Evolutionary conservation across 2,797 vertebrate genomes (phyloP).

Genomic region (Gambusia yucatana): DNA sequence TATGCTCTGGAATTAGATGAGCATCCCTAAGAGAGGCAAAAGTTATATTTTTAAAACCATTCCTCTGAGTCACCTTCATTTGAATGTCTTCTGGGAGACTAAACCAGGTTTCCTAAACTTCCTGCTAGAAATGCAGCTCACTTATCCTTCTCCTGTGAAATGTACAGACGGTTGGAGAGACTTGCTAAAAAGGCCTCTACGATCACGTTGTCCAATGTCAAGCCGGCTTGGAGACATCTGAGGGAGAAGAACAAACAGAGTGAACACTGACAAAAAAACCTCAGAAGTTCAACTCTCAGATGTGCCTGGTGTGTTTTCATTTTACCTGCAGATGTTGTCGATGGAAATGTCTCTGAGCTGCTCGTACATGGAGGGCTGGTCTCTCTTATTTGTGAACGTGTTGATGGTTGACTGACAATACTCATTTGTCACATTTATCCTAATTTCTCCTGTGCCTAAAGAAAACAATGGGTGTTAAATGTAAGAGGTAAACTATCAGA

Average conservation of each 20-base stretch:
- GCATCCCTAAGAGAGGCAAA: constrained; percentile 84
- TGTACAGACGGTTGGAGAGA: constrained; percentile 96
- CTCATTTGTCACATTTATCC: constrained; percentile 94
- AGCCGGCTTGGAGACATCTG: constrained; percentile 93
- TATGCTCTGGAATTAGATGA: constrained; percentile 96
- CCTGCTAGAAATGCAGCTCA: constrained; percentile 63
- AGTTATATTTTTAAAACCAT: constrained; percentile 35
- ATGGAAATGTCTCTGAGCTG: constrained; percentile 97
- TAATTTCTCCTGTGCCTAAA: constrained; percentile 89
- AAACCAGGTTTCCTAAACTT: constrained; percentile 5
- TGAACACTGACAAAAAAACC: background rate
- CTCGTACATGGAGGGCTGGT: constrained; percentile 95
- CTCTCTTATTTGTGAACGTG: constrained; percentile 86
- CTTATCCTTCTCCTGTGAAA: constrained; percentile 98
- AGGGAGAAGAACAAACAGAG: constrained; percentile 12
- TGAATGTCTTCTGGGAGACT: background rate
- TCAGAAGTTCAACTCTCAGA: background rate
- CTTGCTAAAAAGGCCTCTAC: constrained; percentile 97
- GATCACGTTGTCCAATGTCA: constrained; percentile 92
- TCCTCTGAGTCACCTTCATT: constrained; percentile 7
- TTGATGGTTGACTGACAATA: constrained; percentile 90
- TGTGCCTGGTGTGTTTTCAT: constrained; percentile 9
- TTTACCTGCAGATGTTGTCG: constrained; percentile 96
- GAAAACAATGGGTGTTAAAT: constrained; percentile 10
- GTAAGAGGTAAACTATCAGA: constrained; percentile 1